A percentile compares a stretch with the other conserved stretches of the same genome.
Evolutionary conservation across 2,113 vertebrate genomes (phyloP).

Genomic region (Epinephelus fuscoguttatus): DNA sequence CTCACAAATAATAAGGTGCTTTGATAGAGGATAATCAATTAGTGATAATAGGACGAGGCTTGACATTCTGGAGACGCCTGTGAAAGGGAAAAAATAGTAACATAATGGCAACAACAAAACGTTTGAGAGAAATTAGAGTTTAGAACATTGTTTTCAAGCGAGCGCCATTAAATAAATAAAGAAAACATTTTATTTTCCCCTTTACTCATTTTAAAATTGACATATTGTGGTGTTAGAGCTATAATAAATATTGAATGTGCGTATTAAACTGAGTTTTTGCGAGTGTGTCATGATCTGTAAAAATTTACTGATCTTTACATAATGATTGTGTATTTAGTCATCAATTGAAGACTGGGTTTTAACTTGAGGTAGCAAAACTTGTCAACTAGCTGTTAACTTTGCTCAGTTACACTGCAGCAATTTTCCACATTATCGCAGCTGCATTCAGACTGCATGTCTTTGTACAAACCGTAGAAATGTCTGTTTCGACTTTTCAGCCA

Average conservation of each 20-base stretch:
- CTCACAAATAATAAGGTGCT: conserved; percentile 85
- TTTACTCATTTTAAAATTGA: neutral
- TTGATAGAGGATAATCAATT: conserved; percentile 85
- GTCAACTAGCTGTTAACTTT: neutral
- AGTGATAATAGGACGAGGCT: conserved; percentile 73
- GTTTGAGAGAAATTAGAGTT: conserved; percentile 27
- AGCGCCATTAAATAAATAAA: neutral
- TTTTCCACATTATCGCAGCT: conserved; percentile 8
- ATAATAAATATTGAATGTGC: neutral
- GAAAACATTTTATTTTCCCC: neutral
- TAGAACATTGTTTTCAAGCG: conserved; percentile 18
- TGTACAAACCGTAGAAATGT: neutral
- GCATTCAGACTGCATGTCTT: conserved; percentile 15
- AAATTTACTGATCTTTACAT: neutral
- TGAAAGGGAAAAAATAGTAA: conserved; percentile 20
- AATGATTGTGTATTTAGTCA: neutral
- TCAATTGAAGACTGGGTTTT: neutral
- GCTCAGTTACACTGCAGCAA: neutral
- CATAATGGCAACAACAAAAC: conserved; percentile 29
- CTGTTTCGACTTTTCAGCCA: conserved; percentile 22
- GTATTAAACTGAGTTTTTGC: neutral
- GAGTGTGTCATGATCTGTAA: neutral
- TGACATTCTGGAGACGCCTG: conserved; percentile 50
- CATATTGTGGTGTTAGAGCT: neutral
- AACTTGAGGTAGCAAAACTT: neutral